These are phyloP conservation scores for Fregata magnificens DNA, from an alignment of 2,113 vertebrate genomes.

Conservation along the genomic window DNA sequence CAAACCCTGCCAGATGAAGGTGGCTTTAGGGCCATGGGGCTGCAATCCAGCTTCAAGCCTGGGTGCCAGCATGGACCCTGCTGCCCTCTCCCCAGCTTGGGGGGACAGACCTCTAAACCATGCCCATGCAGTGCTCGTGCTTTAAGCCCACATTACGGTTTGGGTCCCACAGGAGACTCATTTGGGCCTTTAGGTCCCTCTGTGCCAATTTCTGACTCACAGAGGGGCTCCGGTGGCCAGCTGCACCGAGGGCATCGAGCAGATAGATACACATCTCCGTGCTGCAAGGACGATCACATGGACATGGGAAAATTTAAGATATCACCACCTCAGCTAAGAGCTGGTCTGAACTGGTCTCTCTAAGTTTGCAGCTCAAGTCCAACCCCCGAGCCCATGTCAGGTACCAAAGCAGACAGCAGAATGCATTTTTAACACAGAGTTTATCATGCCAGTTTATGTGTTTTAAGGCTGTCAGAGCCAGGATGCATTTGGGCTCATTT, in stretches of 20 bases:
- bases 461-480: not conserved
- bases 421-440: not conserved
- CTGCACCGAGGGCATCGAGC: rapidly evolving
- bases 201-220: not conserved
- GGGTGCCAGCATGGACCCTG: not conserved
- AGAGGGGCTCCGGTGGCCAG: not conserved
- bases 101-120: not conserved
- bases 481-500: not conserved
- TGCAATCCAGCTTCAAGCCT: not conserved
- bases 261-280: not conserved
- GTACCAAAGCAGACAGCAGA: not conserved
- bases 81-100: not conserved
- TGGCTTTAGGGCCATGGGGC: too few species aligned
- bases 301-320: not conserved
- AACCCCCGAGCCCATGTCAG: not conserved
- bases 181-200: not conserved
- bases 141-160: rapidly evolving
- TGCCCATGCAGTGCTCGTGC: not conserved
- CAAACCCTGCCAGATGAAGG: not conserved
- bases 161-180: not conserved
- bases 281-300: not conserved
- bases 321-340: not conserved
- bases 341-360: not conserved
- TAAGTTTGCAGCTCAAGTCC: not conserved
- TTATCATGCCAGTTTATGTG: not conserved